Conservation (phyloP, 2,888 invertebrate species). For the Aplocera efformata region DNA sequence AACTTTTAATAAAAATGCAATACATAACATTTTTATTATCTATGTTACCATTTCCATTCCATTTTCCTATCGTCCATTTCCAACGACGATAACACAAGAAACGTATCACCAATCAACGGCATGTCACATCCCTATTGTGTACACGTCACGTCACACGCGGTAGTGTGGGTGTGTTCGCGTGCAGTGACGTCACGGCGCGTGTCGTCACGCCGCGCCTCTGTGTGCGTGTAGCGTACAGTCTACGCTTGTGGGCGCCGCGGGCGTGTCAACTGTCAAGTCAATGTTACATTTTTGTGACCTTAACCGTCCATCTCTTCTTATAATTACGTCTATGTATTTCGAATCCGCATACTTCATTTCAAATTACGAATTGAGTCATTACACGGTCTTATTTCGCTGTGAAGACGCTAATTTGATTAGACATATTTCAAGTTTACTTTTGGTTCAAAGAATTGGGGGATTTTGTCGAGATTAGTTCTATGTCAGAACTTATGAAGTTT, state of each 20-base stretch:
- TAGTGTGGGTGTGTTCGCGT: slow-evolving; percentile 75
- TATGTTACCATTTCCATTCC: no score
- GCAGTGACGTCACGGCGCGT: slow-evolving; percentile 68
- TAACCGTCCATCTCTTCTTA: slow-evolving; percentile 68
- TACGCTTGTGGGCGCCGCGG: slow-evolving; percentile 44
- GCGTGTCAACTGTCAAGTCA: slow-evolving; percentile 56
- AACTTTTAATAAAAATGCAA: no score
- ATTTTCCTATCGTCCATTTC: no score
- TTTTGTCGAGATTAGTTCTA: no score
- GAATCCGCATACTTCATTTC: slow-evolving; percentile 20
- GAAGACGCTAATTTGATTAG: background rate
- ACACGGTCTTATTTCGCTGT: background rate
- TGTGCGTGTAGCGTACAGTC: slow-evolving; percentile 40
- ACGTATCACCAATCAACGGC: slow-evolving; percentile 6
- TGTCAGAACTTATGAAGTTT: no score
- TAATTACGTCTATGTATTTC: slow-evolving; percentile 34
- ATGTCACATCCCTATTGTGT: slow-evolving; percentile 25
- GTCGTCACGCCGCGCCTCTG: slow-evolving; percentile 49
- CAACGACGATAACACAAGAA: no score
- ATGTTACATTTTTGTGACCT: slow-evolving; percentile 80
- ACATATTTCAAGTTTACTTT: no score
- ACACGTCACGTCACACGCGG: slow-evolving; percentile 65
- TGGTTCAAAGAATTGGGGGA: no score
- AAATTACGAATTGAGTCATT: slow-evolving; percentile 2
- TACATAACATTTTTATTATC: no score